Base-by-base conservation (phyloP, 2,113 vertebrate species). In the Ornithorhynchus anatinus region DNA sequence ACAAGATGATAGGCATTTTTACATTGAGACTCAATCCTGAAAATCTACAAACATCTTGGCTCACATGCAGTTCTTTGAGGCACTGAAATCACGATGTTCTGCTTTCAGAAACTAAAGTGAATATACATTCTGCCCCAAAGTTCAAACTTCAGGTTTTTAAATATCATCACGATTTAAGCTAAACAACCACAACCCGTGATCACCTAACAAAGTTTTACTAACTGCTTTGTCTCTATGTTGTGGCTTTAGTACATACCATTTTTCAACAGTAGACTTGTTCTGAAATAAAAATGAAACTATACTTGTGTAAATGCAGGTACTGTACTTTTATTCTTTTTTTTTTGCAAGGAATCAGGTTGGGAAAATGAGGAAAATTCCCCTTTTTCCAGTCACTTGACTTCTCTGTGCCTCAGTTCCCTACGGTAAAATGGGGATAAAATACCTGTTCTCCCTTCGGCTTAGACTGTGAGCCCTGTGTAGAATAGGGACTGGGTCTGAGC, bases 181-280 rank as follows among this genome's bases (percentile, higher is more conserved):
- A 64, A 63, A 65, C 43, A 69, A 36, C 32, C 80, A 82, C 50
- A 32, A 86, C 69, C 85, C 85, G 83, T 65, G 79, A 77, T 83
- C 35, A 59, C 64, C 56, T 77, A 45, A 1, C 71, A 75, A 29
- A 1, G 79, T 91, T 94, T 92, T 90, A 81, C 82, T 89, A 80
- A 86, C 71, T 47, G 74, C 89, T 87, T 87, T 82, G 86, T 84
- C 86, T 65, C 23, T 84, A 65, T 84, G 70, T 87, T 79, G 84
- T 90, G 79, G 89, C 87, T 93, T 89, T 88, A 89, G 87, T 84
- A 91, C 60, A 79, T 77, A 85, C 23, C 56, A 72, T 87, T 92
- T 94, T 92, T 88, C 88, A 92, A 89, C 58, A 75, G 75, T 88
- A 87, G 89, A 89, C 66, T 84, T 90, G 85, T 69, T 89, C 88